phyloP scores from a whole-genome alignment of 2,113 vertebrate species.

The Gymnogyps californianus region DNA sequence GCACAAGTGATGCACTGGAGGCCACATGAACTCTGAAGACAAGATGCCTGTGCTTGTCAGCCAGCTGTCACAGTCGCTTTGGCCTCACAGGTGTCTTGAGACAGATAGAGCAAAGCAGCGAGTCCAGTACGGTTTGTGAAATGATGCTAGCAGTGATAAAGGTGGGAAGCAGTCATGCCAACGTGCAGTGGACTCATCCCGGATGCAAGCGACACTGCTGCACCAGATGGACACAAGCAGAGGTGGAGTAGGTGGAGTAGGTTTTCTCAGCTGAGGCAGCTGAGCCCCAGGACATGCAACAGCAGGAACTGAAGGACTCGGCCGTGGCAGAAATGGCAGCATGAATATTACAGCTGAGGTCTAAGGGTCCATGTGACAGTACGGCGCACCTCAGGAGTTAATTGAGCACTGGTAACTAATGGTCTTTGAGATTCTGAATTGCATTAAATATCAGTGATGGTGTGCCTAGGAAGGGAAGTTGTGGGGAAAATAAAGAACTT shows the following conservation, averaged over 20 bases:
- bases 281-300: background rate
- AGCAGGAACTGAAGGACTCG: background rate
- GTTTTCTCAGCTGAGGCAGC: background rate
- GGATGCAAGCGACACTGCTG: rapidly evolving
- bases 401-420: background rate
- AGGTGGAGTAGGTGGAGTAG: background rate
- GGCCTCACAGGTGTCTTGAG: background rate
- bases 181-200: background rate
- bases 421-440: background rate
- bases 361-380: background rate
- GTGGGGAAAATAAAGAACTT: background rate
- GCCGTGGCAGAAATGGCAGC: background rate
- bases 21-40: background rate
- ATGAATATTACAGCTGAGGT: background rate
- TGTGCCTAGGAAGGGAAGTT: background rate
- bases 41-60: background rate
- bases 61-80: background rate
- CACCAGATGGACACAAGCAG: background rate
- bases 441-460: background rate
- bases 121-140: background rate
- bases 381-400: rapidly evolving
- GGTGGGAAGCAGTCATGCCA: background rate
- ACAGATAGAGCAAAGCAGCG: background rate
- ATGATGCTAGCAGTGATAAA: background rate
- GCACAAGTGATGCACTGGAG: background rate